Base-by-base conservation (phyloP, 2,888 invertebrate genomes). In the Steinernema carpocapsae region DNA sequence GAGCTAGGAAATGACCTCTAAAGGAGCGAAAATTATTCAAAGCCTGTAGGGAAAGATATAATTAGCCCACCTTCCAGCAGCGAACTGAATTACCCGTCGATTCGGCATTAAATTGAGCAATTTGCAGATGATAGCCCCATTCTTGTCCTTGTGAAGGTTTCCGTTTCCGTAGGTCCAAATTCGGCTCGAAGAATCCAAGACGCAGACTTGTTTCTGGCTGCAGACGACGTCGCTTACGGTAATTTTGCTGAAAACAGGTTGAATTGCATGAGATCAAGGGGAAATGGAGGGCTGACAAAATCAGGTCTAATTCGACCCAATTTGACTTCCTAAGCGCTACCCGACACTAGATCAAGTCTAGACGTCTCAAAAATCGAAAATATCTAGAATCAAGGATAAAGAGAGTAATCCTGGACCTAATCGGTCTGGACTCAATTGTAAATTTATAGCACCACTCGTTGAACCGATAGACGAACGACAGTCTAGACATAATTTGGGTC, bases 91-190 rank as follows among this genome's bases (percentile, higher is more conserved):
- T 6, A 56, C 56, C 26, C 56, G 56, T 24, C 56, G 3, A 56
- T 56, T 56, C 56, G 26, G 56, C 56, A 56, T 56, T 17, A 56
- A 24, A 56, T 56, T 12, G 56, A 56, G 56, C 26, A 26, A 6
- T 24, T 56, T 56, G 56, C 56, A 56, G 2, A 56, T 4, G 6
- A 56, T 26, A 24, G 56, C 19, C 4, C 56, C 56, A 26, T 56
- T 12, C 3, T 26, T 3, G 26, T 56, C 56, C 56, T 26, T 22
- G 12, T 56, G 56, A 4, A 56, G 12, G 56, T 56, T 56, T 26
- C 56, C 56, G 26, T 26, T 56, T 56, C 56, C 56, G 17, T 24
- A 56, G 10, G 26, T 56, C 56, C 56, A 56, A 17, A 56, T 56
- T 26, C 26, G 56, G 6, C 26, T 22, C 56, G 12, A 12, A 12